These are phyloP conservation scores for Dicrostonyx torquatus DNA, from an alignment of 2,797 vertebrate genomes.

Conservation along the genomic window DNA sequence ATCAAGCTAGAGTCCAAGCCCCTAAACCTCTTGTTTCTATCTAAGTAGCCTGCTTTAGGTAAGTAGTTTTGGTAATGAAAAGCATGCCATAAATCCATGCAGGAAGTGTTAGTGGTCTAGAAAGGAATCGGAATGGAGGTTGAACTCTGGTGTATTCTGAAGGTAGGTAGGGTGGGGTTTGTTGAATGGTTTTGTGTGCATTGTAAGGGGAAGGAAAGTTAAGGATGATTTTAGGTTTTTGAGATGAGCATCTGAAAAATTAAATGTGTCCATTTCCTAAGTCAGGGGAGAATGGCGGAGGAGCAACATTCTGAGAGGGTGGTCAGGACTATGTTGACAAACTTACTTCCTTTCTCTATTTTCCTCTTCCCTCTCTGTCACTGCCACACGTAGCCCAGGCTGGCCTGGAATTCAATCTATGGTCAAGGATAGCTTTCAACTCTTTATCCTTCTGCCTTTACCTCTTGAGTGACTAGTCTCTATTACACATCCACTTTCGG, in stretches of 20 bases:
- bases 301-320: not conserved
- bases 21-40: not conserved
- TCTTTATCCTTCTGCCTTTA: not conserved
- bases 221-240: not conserved
- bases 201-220: not conserved
- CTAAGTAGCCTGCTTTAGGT: not conserved
- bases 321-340: not conserved
- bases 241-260: not conserved
- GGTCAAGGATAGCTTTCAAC: not conserved
- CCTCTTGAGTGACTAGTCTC: not conserved
- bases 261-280: not conserved
- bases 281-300: not conserved
- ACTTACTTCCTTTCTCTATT: not conserved
- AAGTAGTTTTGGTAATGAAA: not conserved
- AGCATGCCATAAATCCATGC: not conserved
- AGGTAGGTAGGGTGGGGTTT: not conserved
- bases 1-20: not conserved
- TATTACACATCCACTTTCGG: not conserved
- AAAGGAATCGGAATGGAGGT: not conserved
- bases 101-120: not conserved
- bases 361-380: not conserved
- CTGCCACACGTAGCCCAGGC: not conserved
- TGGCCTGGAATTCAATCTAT: not conserved
- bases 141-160: not conserved
- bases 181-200: not conserved